A percentile compares a stretch with the other conserved stretches of the same genome.
phyloP scores from a whole-genome alignment of 1,140 invertebrate genomes.

The Sitodiplosis mosellana region DNA sequence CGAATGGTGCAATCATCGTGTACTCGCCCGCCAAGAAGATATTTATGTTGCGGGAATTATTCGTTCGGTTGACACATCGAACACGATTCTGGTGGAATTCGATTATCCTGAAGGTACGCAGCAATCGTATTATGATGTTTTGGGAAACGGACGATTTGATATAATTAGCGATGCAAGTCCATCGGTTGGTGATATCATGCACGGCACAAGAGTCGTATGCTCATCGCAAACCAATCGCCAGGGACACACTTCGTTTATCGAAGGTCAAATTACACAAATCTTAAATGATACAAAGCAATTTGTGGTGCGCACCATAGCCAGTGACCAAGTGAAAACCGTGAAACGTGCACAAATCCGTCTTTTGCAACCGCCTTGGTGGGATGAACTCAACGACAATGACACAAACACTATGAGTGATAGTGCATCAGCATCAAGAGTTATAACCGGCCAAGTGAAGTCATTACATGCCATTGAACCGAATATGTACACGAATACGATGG shows the following conservation, averaged over 20 bases:
- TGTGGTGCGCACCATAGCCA: conserved; percentile 45
- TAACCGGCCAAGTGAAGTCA: conserved; percentile 8
- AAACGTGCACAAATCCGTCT: conserved; percentile 77
- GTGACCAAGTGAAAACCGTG: conserved; percentile 25
- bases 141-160: conserved; percentile 61
- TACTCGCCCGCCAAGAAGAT: conserved; percentile 65
- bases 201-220: conserved; percentile 25
- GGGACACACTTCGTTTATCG: conserved; percentile 53
- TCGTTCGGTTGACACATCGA: conserved; percentile 26
- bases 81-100: conserved; percentile 53
- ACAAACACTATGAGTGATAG: conserved; percentile 11
- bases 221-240: conserved; percentile 25
- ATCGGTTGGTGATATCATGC: conserved; percentile 38
- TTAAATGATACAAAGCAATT: conserved; percentile 51
- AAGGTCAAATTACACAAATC: conserved; percentile 63
- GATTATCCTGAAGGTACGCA: conserved; percentile 39
- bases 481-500: conserved; percentile 9
- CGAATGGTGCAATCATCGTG: conserved; percentile 79
- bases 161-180: conserved; percentile 88
- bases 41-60: conserved; percentile 71
- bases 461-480: conserved; percentile 6
- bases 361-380: conserved; percentile 83
- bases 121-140: conserved; percentile 42
- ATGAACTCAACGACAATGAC: conserved; percentile 64
- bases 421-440: conserved; percentile 16